These are phyloP conservation scores for Monoplex corrugatus DNA, from an alignment of 2,888 invertebrate species.

Conservation along the genomic window DNA sequence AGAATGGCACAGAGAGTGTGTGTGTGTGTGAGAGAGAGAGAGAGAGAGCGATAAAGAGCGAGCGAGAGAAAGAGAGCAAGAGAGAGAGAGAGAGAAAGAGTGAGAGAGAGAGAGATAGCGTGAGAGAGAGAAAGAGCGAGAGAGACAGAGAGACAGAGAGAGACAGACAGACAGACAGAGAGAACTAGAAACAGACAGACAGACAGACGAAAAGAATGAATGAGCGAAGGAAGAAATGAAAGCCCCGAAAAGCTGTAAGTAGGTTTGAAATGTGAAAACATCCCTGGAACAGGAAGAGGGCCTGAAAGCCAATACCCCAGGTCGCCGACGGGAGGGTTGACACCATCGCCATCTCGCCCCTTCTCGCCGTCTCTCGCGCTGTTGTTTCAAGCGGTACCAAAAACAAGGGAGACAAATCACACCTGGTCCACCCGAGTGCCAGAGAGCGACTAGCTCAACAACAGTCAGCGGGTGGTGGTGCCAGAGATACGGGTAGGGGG, in stretches of 20 bases:
- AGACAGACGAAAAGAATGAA: not conserved
- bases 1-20: no score
- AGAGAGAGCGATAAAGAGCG: not conserved
- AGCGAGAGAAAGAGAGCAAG: no score
- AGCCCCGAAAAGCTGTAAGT: no score
- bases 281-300: not conserved
- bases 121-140: no score
- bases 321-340: conserved; percentile 43
- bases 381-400: conserved; percentile 25
- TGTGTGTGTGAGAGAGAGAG: not conserved
- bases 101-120: no score
- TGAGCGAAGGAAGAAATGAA: no score
- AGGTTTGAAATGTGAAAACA: conserved; percentile 26
- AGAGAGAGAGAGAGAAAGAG: no score
- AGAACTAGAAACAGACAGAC: not conserved
- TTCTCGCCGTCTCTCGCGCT: conserved; percentile 11
- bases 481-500: not conserved
- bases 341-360: conserved; percentile 31
- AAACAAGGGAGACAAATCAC: conserved; percentile 43
- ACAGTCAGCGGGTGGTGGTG: not conserved
- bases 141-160: not conserved
- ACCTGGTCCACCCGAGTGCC: conserved; percentile 25
- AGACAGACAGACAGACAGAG: not conserved
- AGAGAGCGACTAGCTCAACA: not conserved
- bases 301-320: conserved; percentile 27